Conservation (phyloP, 2,888 invertebrate genomes). For the Dryobota labecula region DNA sequence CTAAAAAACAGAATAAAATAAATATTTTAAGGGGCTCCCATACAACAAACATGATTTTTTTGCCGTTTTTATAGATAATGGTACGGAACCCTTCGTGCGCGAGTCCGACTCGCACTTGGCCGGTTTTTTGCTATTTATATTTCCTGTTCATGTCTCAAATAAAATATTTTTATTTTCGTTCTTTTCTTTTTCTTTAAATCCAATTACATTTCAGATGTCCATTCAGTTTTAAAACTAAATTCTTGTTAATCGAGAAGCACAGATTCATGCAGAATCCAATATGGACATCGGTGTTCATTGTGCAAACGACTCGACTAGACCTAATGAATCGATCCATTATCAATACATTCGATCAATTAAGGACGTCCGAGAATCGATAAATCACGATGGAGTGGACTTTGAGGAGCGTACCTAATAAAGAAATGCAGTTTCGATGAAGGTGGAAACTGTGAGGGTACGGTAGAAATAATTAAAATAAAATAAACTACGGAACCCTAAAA, state of each 20-base stretch:
- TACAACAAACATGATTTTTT: too few species aligned
- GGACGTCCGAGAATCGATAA: conserved; percentile 72
- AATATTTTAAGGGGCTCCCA: too few species aligned
- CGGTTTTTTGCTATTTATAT: too few species aligned
- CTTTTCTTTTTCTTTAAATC: too few species aligned
- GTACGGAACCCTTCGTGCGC: too few species aligned
- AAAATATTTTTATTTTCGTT: too few species aligned
- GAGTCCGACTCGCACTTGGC: too few species aligned
- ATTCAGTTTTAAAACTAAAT: conserved; percentile 48
- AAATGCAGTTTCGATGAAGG: conserved; percentile 29
- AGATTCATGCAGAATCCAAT: conserved; percentile 63
- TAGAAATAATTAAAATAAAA: conserved; percentile 5
- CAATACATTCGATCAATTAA: conserved; percentile 79
- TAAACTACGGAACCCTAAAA: too few species aligned
- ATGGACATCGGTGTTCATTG: conserved; percentile 72
- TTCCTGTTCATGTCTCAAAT: too few species aligned
- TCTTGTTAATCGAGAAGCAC: conserved; percentile 30
- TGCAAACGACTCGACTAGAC: conserved; percentile 60
- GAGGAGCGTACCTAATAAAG: conserved; percentile 71
- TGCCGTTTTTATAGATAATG: too few species aligned
- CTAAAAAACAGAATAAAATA: too few species aligned
- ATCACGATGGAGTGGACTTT: conserved; percentile 74
- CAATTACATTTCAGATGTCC: conserved; percentile 32
- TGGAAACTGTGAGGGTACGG: conserved; percentile 4
- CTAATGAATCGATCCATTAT: conserved; percentile 78